Conservation (phyloP, 2,797 vertebrate genomes). For the Syngnathus acus region DNA sequence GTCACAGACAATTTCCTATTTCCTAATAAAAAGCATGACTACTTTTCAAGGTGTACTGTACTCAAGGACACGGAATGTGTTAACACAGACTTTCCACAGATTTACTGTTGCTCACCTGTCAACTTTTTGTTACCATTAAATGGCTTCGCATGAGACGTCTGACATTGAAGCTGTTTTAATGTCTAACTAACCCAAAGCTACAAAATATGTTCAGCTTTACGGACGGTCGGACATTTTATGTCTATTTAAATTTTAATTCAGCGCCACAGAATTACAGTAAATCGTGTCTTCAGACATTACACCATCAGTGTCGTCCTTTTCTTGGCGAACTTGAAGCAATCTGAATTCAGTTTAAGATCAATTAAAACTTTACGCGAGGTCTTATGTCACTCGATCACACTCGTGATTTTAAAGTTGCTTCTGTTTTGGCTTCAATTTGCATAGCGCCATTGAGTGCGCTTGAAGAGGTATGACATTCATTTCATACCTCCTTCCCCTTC, state of each 20-base stretch:
- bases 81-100: constrained; percentile 4
- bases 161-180: neutral
- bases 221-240: neutral
- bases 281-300: neutral
- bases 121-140: constrained; percentile 5
- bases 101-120: constrained; percentile 8
- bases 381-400: neutral
- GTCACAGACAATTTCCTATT: constrained; percentile 11
- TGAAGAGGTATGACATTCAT: constrained; percentile 99
- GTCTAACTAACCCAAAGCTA: constrained; percentile 4
- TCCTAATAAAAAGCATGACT: constrained; percentile 9
- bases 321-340: neutral
- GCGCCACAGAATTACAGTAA: neutral
- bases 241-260: neutral
- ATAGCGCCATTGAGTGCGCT: constrained; percentile 73
- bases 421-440: constrained; percentile 44
- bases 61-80: constrained; percentile 2
- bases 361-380: neutral
- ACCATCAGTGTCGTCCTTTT: no score
- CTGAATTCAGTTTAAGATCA: neutral
- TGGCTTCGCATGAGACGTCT: neutral
- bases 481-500: constrained; percentile 77
- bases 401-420: constrained; percentile 43
- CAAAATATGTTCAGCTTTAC: neutral
- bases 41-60: constrained; percentile 10